These are phyloP conservation scores for Anthoscopus minutus DNA, from an alignment of 2,113 vertebrate genomes.

Conservation along the genomic window DNA sequence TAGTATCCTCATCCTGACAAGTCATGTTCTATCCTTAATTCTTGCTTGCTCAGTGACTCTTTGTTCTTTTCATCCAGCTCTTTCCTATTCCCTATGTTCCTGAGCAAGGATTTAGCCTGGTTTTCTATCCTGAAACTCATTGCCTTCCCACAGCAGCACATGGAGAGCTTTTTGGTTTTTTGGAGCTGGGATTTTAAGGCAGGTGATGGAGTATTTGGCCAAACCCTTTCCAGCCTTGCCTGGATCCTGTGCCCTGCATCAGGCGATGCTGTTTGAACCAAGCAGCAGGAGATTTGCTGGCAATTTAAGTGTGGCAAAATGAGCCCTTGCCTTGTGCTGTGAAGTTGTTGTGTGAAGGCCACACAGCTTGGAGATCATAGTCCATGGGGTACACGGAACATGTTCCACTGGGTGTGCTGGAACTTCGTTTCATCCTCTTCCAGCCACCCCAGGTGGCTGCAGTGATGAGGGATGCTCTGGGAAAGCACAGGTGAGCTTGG, in stretches of 20 bases:
- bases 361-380: neutral
- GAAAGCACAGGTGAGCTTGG: neutral
- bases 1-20: neutral
- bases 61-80: neutral
- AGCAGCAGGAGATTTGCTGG: neutral
- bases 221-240: neutral
- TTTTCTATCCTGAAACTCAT: neutral
- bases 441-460: neutral
- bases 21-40: neutral
- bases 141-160: neutral
- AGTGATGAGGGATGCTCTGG: neutral
- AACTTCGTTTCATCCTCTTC: accelerated
- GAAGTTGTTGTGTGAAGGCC: neutral
- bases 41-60: neutral
- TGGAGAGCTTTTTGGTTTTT: neutral
- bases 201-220: neutral
- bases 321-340: neutral
- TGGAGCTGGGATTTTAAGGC: neutral
- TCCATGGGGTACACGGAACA: too few species aligned
- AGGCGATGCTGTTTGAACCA: accelerated
- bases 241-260: neutral
- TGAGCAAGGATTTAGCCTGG: neutral
- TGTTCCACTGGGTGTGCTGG: neutral
- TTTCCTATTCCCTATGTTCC: neutral
- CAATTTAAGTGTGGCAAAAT: neutral